Percentiles rank a stretch among this genome's conserved stretches.
phyloP scores from a whole-genome alignment of 2,888 invertebrate genomes.

The Molorchus minor region DNA sequence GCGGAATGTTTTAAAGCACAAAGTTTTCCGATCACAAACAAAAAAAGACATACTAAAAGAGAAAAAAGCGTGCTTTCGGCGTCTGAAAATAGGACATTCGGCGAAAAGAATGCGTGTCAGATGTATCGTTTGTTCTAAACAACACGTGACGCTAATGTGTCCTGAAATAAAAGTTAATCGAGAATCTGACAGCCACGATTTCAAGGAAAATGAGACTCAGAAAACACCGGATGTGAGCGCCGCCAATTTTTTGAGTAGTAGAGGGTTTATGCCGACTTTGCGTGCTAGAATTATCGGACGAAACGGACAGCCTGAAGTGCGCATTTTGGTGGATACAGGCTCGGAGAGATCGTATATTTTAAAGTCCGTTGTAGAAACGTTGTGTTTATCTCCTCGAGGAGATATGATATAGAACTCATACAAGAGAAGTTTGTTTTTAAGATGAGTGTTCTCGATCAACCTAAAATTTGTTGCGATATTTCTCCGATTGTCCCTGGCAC shows the following conservation, averaged over 20 bases:
- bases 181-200: too few relatives aligned
- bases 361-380: too few relatives aligned
- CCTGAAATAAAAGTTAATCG: too few relatives aligned
- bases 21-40: background rate
- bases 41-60: background rate
- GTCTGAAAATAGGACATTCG: conserved; percentile 40
- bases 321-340: conserved; percentile 12
- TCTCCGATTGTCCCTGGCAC: conserved; percentile 9
- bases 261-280: conserved; percentile 7
- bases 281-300: background rate
- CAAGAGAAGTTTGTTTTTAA: background rate
- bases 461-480: conserved; percentile 19
- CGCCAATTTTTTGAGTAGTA: background rate
- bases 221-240: too few relatives aligned
- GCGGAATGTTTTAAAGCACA: background rate
- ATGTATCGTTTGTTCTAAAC: conserved; percentile 41
- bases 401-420: too few relatives aligned
- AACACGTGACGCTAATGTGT: conserved; percentile 45
- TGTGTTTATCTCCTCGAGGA: too few relatives aligned
- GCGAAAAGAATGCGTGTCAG: conserved; percentile 28
- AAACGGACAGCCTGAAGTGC: background rate
- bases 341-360: too few relatives aligned
- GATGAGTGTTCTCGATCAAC: conserved; percentile 25
- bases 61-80: conserved; percentile 42
- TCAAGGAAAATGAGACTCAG: too few relatives aligned